Evolutionary conservation across 2,888 invertebrate genomes (phyloP).

Genomic region (Noctuana brunneofusca): DNA sequence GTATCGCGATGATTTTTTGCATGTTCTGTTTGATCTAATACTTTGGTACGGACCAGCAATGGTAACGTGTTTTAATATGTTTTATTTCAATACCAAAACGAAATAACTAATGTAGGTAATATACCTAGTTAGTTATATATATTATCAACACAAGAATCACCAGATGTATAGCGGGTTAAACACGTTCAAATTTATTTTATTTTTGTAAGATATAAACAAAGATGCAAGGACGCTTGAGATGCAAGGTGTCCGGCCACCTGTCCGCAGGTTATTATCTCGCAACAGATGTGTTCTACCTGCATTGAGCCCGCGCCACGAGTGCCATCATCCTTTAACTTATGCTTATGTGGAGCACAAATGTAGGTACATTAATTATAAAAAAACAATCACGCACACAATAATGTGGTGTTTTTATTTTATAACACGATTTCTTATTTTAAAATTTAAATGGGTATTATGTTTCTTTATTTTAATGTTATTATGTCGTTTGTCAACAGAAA

Average conservation of each 20-base stretch:
- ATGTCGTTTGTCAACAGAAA: slow-evolving; percentile 80
- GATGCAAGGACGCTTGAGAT: slow-evolving; percentile 55
- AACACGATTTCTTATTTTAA: no score
- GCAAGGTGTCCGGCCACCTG: slow-evolving; percentile 79
- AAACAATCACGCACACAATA: slow-evolving; percentile 20
- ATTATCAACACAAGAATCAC: slow-evolving; percentile 6
- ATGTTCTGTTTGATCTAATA: slow-evolving; percentile 40
- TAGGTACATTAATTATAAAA: background rate
- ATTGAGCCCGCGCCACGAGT: slow-evolving; percentile 41
- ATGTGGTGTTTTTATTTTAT: no score
- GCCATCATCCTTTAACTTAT: background rate
- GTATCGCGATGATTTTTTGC: slow-evolving; percentile 66
- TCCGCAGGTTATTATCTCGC: slow-evolving; percentile 69
- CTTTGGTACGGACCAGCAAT: background rate
- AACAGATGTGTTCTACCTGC: slow-evolving; percentile 78
- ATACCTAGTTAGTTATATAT: no score
- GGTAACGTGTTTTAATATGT: slow-evolving; percentile 9
- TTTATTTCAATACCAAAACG: no score
- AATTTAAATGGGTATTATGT: no score
- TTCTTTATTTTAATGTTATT: background rate
- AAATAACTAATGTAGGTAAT: no score
- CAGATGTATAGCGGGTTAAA: slow-evolving; percentile 8
- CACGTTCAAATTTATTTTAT: slow-evolving; percentile 7
- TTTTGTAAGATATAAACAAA: slow-evolving; percentile 33
- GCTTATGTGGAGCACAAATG: background rate